A percentile compares a stretch with the other conserved stretches of the same genome.
Conservation (phyloP, 2,797 vertebrate genomes). For the Iguana delicatissima region DNA sequence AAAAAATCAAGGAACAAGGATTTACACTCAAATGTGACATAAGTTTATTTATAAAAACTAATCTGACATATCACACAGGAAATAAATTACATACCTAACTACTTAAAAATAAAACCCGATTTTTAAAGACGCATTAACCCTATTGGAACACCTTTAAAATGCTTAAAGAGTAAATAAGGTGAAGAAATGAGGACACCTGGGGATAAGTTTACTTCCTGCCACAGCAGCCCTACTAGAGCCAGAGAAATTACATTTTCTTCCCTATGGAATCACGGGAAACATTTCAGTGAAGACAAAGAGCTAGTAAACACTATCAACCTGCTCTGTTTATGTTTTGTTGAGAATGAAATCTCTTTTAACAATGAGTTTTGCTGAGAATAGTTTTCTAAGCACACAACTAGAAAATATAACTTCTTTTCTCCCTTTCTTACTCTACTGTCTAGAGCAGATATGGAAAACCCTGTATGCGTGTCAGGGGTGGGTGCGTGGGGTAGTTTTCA, state of each 20-base stretch:
- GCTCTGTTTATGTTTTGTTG: too few species aligned
- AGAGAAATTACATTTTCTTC: neutral
- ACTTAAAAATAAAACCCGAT: neutral
- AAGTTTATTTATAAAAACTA: neutral
- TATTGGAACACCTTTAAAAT: constrained; percentile 2
- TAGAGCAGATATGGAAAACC: too few species aligned
- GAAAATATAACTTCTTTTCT: too few species aligned
- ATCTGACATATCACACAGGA: neutral
- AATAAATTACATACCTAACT: neutral
- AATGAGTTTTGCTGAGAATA: neutral
- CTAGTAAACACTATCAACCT: neutral
- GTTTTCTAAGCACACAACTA: neutral
- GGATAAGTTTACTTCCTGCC: neutral
- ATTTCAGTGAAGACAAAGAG: neutral
- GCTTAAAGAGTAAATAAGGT: neutral
- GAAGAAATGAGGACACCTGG: neutral
- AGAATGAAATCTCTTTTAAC: neutral
- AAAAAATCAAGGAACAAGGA: neutral
- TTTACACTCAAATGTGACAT: neutral
- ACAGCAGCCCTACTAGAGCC: neutral
- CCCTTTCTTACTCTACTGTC: too few species aligned
- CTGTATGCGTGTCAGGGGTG: too few species aligned
- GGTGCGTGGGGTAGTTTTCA: too few species aligned
- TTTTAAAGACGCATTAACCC: neutral
- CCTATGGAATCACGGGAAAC: neutral